Conservation (phyloP, 2,797 vertebrate genomes). For the Aldrovandia affinis region DNA sequence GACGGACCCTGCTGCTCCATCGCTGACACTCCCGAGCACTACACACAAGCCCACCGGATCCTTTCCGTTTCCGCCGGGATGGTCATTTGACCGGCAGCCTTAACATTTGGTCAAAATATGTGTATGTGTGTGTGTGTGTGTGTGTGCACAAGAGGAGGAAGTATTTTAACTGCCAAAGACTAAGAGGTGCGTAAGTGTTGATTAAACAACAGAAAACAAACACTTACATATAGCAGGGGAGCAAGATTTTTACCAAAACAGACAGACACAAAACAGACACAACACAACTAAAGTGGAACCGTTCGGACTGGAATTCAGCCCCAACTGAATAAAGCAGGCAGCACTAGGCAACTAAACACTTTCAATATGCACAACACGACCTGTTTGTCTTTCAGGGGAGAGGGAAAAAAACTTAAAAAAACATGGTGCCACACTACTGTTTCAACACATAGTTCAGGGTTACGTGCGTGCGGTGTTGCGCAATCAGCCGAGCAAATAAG, state of each 20-base stretch:
- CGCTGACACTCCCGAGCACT: not conserved
- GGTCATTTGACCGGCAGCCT: not conserved
- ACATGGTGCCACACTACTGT: constrained; percentile 4
- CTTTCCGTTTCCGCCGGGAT: not conserved
- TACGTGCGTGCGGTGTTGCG: not conserved
- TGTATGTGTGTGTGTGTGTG: not conserved
- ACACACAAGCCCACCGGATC: not conserved
- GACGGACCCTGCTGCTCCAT: not conserved
- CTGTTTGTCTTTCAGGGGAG: constrained; percentile 2
- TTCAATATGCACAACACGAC: constrained; percentile 2
- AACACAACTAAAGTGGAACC: not conserved
- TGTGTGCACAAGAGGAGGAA: not conserved
- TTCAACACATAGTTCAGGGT: constrained; percentile 20
- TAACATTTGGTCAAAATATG: constrained; percentile 12
- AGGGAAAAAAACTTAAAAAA: not conserved
- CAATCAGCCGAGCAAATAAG: not conserved
- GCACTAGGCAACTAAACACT: not conserved
- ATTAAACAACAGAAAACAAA: not conserved
- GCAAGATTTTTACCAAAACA: not conserved
- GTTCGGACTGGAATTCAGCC: not conserved
- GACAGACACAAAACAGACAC: not conserved
- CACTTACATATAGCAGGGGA: not conserved
- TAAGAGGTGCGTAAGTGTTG: not conserved
- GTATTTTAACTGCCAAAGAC: not conserved
- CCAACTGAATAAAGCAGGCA: constrained; percentile 1